Evolutionary conservation across 2,797 vertebrate species (phyloP).

Genomic region (Gadopsis bispinosus): DNA sequence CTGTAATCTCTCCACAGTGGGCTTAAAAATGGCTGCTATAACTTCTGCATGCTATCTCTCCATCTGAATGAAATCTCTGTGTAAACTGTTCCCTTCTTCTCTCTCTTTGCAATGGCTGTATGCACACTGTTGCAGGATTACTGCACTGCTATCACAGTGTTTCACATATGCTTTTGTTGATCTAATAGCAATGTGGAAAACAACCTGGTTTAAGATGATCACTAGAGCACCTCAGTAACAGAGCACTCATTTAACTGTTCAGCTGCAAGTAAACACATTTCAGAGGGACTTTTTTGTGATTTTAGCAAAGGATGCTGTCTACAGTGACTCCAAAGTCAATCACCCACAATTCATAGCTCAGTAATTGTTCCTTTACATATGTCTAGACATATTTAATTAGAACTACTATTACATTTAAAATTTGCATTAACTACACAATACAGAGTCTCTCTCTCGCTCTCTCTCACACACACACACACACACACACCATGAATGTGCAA

Average conservation of each 20-base stretch:
- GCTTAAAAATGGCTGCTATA: conserved; percentile 18
- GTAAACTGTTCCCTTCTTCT: conserved; percentile 1
- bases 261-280: not conserved
- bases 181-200: not conserved
- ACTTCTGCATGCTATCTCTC: not conserved
- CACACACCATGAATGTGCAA: conserved; percentile 54
- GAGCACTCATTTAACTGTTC: not conserved
- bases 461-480: not conserved
- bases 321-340: not conserved
- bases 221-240: not conserved
- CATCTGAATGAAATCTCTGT: conserved; percentile 18
- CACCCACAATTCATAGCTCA: not conserved
- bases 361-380: not conserved
- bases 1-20: not conserved
- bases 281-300: not conserved
- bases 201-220: not conserved
- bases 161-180: not conserved
- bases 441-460: fast-evolving
- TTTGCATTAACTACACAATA: conserved; percentile 15
- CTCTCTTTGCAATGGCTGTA: not conserved
- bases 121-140: conserved; percentile 11
- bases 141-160: not conserved
- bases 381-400: not conserved
- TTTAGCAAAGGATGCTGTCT: not conserved
- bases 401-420: conserved; percentile 11